phyloP scores from a whole-genome alignment of 2,797 vertebrate species.

The Brachyrhaphis roseni region DNA sequence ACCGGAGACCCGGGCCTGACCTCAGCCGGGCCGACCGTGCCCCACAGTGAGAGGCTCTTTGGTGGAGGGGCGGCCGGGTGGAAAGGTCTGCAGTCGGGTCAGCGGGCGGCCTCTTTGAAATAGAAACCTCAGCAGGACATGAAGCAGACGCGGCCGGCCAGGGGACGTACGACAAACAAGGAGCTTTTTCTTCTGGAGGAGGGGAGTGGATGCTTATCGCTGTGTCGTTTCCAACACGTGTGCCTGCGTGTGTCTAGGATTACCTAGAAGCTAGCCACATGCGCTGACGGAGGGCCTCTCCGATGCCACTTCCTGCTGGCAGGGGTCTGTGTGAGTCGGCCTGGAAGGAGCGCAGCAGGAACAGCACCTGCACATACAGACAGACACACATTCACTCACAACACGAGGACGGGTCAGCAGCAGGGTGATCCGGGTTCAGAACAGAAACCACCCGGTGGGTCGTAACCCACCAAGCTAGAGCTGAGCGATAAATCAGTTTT shows the following conservation, averaged over 20 bases:
- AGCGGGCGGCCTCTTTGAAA: conserved; percentile 77
- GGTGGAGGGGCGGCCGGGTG: not conserved
- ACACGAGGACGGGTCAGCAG: not conserved
- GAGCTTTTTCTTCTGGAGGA: conserved; percentile 70
- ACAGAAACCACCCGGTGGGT: not conserved
- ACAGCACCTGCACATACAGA: conserved; percentile 85
- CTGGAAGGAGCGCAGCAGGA: conserved; percentile 89
- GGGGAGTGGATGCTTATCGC: conserved; percentile 64
- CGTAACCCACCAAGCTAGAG: not conserved
- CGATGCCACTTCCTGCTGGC: conserved; percentile 81
- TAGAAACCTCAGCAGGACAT: conserved; percentile 63
- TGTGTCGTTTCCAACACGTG: conserved; percentile 18
- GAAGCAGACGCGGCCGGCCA: conserved; percentile 59
- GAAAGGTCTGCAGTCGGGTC: conserved; percentile 37
- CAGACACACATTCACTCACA: conserved; percentile 19
- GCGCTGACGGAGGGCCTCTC: conserved; percentile 78
- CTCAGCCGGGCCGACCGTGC: conserved; percentile 38
- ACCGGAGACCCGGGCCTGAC: conserved; percentile 57
- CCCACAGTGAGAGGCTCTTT: conserved; percentile 41
- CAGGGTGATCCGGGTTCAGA: not conserved
- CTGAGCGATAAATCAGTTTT: no score
- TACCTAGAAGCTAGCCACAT: conserved; percentile 94
- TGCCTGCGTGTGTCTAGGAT: conserved; percentile 42
- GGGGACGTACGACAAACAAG: conserved; percentile 61
- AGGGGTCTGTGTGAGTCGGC: conserved; percentile 83